A percentile compares a stretch with the other conserved stretches of the same genome.
phyloP scores from a whole-genome alignment of 2,113 vertebrate genomes.

The Columba livia region DNA sequence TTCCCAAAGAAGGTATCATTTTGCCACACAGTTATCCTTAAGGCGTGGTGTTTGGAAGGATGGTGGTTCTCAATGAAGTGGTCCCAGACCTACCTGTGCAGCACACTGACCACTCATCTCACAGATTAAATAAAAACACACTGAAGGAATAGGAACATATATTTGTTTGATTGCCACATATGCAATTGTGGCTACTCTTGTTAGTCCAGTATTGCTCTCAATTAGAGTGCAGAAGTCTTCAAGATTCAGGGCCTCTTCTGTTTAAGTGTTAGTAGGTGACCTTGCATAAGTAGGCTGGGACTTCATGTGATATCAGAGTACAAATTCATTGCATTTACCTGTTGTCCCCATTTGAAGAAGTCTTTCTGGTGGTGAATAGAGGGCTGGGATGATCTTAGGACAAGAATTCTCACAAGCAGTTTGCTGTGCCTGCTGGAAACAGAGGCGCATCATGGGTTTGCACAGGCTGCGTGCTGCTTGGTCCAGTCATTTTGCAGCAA shows the following conservation, averaged over 20 bases:
- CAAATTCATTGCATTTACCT: not conserved
- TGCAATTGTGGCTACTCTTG: not conserved
- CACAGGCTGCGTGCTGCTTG: rapidly evolving
- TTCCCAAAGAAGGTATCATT: not conserved
- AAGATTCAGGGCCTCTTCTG: not conserved
- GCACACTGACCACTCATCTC: not conserved
- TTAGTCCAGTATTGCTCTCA: not conserved
- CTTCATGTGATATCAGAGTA: not conserved
- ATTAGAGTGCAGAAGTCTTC: not conserved
- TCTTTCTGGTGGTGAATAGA: not conserved
- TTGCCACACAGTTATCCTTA: not conserved
- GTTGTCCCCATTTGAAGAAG: not conserved
- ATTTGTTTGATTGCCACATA: not conserved
- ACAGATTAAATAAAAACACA: not conserved
- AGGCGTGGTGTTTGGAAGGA: not conserved
- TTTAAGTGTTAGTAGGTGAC: not conserved
- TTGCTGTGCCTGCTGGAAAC: not conserved
- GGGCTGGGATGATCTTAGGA: not conserved
- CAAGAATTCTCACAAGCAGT: not conserved
- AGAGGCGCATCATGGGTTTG: not conserved
- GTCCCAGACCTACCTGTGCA: not conserved
- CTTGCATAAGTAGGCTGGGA: not conserved
- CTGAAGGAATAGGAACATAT: not conserved
- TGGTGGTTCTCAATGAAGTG: not conserved
- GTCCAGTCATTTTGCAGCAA: not conserved